Evolutionary conservation across 2,888 invertebrate genomes (phyloP).

Genomic region (Sturmia bella): DNA sequence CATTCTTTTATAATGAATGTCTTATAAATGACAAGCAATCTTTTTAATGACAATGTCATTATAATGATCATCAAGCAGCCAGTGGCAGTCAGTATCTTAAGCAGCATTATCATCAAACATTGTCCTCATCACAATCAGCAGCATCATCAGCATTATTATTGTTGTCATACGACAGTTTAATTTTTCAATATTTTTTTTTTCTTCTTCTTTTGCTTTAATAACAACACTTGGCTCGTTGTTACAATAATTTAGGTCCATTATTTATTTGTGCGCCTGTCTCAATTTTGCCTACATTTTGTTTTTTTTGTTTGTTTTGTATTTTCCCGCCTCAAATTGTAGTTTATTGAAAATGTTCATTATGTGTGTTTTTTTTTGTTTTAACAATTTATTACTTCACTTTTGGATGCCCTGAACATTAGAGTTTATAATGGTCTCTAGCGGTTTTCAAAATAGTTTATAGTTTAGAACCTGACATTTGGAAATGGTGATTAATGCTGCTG

Average conservation of each 20-base stretch:
- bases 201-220: conserved; percentile 38
- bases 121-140: conserved; percentile 1
- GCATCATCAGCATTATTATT: conserved; percentile 1
- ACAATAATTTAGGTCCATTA: conserved; percentile 59
- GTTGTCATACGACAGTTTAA: conserved; percentile 20
- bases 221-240: conserved; percentile 61
- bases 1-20: conserved; percentile 13
- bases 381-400: neutral
- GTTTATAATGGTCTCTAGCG: conserved; percentile 45
- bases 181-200: neutral
- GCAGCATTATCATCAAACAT: conserved; percentile 6
- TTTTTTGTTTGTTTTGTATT: neutral
- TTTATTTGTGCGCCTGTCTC: conserved; percentile 10
- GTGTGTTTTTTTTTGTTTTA: conserved; percentile 8
- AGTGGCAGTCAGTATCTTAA: neutral
- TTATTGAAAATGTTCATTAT: conserved; percentile 44
- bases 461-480: conserved; percentile 44
- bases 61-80: neutral
- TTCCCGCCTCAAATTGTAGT: conserved; percentile 22
- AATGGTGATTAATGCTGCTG: conserved; percentile 40
- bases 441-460: conserved; percentile 34
- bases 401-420: neutral
- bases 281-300: neutral
- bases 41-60: conserved; percentile 34
- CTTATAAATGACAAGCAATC: conserved; percentile 22